phyloP scores from a whole-genome alignment of 1,140 invertebrate species.

The Saccostrea cuccullata region DNA sequence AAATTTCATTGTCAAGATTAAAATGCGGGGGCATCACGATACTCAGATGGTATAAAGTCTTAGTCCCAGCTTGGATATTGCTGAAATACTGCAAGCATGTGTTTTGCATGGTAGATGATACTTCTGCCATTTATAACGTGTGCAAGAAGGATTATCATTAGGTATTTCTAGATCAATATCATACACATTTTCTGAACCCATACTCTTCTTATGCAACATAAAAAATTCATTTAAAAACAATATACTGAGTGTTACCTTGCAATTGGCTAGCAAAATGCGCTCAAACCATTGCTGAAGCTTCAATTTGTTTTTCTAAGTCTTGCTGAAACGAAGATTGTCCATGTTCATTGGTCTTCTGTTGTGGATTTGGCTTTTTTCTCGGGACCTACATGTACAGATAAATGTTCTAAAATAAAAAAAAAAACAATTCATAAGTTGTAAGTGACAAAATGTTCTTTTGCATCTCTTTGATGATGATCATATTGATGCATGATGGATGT shows the following conservation, averaged over 20 bases:
- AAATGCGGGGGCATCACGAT: slow-evolving; percentile 27
- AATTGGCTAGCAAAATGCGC: slow-evolving; percentile 32
- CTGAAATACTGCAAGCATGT: too few relatives aligned
- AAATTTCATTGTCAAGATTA: neutral
- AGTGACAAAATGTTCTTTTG: too few relatives aligned
- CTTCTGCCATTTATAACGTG: too few relatives aligned
- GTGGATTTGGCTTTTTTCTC: slow-evolving; percentile 40
- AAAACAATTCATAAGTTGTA: too few relatives aligned
- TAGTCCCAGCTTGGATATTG: slow-evolving; percentile 30
- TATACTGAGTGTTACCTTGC: neutral
- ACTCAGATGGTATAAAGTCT: neutral
- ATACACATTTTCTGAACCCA: slow-evolving; percentile 40
- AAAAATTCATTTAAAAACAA: slow-evolving; percentile 9
- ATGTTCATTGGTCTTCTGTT: slow-evolving; percentile 19
- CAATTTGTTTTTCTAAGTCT: slow-evolving; percentile 29
- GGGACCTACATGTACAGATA: slow-evolving; percentile 8
- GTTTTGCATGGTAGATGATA: too few relatives aligned
- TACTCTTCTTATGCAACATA: slow-evolving; percentile 7
- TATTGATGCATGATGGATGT: too few relatives aligned
- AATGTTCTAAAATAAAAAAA: neutral
- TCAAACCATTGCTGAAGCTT: slow-evolving; percentile 27
- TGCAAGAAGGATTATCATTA: too few relatives aligned
- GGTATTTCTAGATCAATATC: slow-evolving; percentile 4
- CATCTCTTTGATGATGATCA: too few relatives aligned
- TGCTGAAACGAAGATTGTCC: neutral